Evolutionary conservation across 2,888 invertebrate genomes (phyloP), one percentile per base, ranked within the genome.

Genomic region (Scaptomyza cyrtandrae): DNA sequence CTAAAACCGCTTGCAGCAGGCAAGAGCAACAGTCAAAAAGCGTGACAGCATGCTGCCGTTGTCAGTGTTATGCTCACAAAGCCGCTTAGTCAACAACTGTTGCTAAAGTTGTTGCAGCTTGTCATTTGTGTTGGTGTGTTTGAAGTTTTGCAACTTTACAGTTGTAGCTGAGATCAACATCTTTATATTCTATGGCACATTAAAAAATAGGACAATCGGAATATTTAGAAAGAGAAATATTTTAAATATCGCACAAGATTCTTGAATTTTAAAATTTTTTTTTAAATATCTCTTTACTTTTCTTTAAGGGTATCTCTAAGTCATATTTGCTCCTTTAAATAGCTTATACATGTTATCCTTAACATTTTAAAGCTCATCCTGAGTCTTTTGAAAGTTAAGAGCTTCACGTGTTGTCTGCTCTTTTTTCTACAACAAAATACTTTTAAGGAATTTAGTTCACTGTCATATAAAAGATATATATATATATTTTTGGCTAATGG

Each of bases 81-180:
- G 75, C 75, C 68, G 75, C 57, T 75, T 68, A 68, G 63, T 48
- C 71, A 75, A 71, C 75, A 75, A 63, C 66, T 44, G 56, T 49
- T 44, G 48, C 61, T 63, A 57, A 53, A 60, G 54, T 14, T 61
- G 54, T 14, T 61, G 39, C 58, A 68, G 72, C 43, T 58, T 57
- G 9, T 10, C 33, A 33, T 29, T 1, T 29, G 10, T 33, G 33
- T 31, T 9, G 27, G 31, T 27, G 19, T n/a, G 39, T 19, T 29
- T 4, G 31, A 13, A 33, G 6, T 35, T n/a, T 19, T 19, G n/a
- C 29, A 33, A 19, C 54, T 65, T 64, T 48, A 19, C 45, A 60
- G 11, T 27, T 52, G 14, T 29, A 41, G 39, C 52, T 49, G 10
- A 9, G 31, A 10, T 31, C 43, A 49, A 35, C 19, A 49, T 43